A percentile compares a stretch with the other conserved stretches of the same genome.
phyloP scores from a whole-genome alignment of 1,140 invertebrate species.

The Gryon sp. region DNA sequence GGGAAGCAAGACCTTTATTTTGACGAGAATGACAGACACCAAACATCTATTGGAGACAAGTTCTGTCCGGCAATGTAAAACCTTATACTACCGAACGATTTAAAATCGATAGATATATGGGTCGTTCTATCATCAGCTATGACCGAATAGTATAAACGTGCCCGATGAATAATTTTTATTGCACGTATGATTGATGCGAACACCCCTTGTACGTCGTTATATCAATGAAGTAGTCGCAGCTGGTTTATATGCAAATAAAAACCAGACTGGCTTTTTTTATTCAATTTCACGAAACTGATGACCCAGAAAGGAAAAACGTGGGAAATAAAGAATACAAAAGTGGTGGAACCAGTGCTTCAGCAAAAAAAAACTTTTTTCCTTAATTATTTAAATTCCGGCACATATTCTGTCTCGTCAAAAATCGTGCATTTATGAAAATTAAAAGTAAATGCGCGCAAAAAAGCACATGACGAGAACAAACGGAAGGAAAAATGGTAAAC shows the following conservation, averaged over 20 bases:
- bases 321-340: too few species aligned
- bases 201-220: constrained; percentile 47
- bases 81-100: too few species aligned
- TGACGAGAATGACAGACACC: constrained; percentile 12
- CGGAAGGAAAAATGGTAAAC: background rate
- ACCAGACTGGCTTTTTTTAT: constrained; percentile 42
- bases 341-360: background rate
- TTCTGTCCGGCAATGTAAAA: too few species aligned
- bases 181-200: constrained; percentile 55
- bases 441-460: background rate
- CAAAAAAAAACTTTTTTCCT: constrained; percentile 19
- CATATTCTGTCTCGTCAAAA: constrained; percentile 9
- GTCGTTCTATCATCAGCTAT: constrained; percentile 37
- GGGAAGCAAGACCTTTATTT: constrained; percentile 4
- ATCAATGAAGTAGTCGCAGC: constrained; percentile 41
- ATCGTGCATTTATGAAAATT: constrained; percentile 26
- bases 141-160: constrained; percentile 24
- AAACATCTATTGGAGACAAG: too few species aligned
- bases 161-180: constrained; percentile 58
- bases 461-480: constrained; percentile 1
- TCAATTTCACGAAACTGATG: constrained; percentile 42
- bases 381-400: constrained; percentile 32
- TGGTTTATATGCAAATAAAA: constrained; percentile 56
- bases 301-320: background rate
- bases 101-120: constrained; percentile 43